Conservation (phyloP, 2,888 invertebrate genomes). For the Aromia moschata region DNA sequence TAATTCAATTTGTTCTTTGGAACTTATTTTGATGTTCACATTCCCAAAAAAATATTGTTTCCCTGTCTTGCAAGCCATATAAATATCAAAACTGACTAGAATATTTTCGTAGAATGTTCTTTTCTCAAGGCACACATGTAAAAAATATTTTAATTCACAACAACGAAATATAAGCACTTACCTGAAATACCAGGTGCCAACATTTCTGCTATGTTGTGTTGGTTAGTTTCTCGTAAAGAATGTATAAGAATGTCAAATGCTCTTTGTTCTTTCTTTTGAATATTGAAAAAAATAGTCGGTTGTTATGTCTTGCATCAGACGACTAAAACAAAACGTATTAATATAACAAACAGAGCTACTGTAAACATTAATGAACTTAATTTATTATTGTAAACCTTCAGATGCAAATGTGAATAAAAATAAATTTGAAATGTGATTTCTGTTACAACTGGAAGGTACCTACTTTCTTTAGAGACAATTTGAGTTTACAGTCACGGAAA, state of each 20-base stretch:
- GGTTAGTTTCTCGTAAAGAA: conserved; percentile 38
- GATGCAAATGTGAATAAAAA: too few relatives aligned
- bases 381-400: too few relatives aligned
- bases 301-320: conserved; percentile 45
- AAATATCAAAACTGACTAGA: neutral
- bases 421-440: too few relatives aligned
- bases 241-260: conserved; percentile 39
- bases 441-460: too few relatives aligned
- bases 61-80: neutral
- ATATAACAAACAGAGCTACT: too few relatives aligned
- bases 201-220: conserved; percentile 36
- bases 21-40: too few relatives aligned
- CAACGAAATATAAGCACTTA: neutral
- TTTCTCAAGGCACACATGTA: neutral
- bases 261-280: conserved; percentile 44
- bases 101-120: neutral
- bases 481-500: too few relatives aligned
- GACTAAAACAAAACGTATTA: conserved; percentile 37
- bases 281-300: conserved; percentile 42
- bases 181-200: conserved; percentile 18
- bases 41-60: too few relatives aligned
- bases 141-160: neutral
- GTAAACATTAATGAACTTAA: too few relatives aligned
- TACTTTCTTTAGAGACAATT: too few relatives aligned
- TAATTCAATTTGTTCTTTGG: too few relatives aligned